Evolutionary conservation across 2,888 invertebrate species (phyloP).

Genomic region (Ophion obscuratus): DNA sequence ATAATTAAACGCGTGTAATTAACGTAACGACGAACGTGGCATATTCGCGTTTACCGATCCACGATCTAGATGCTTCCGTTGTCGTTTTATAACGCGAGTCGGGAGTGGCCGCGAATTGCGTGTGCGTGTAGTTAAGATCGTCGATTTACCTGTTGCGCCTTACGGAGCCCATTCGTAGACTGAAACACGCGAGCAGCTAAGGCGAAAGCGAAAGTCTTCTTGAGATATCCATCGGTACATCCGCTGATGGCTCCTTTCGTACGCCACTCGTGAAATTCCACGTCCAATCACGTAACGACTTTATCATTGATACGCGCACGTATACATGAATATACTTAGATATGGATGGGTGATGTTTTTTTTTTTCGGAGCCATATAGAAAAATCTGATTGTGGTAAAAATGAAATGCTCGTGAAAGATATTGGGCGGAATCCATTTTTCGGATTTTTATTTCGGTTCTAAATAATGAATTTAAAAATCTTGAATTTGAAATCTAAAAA

Average conservation of each 20-base stretch:
- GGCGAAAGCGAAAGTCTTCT: slow-evolving; percentile 81
- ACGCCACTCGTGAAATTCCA: slow-evolving; percentile 20
- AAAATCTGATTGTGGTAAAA: not conserved
- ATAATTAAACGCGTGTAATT: slow-evolving; percentile 43
- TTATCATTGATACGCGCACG: not conserved
- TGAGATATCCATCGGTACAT: slow-evolving; percentile 70
- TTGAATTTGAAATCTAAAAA: too few relatives aligned
- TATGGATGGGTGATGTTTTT: not conserved
- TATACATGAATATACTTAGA: not conserved
- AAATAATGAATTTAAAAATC: too few relatives aligned
- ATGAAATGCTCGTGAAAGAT: not conserved
- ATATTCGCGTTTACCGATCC: not conserved
- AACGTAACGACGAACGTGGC: slow-evolving; percentile 14
- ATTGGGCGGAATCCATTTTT: too few relatives aligned
- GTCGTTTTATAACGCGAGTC: not conserved
- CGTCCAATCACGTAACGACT: slow-evolving; percentile 45
- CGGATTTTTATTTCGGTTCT: too few relatives aligned
- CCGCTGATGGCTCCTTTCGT: slow-evolving; percentile 24
- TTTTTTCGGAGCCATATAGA: not conserved
- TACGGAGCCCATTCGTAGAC: not conserved
- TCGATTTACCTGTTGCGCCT: slow-evolving; percentile 46
- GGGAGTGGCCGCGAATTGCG: slow-evolving; percentile 14
- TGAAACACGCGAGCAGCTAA: slow-evolving; percentile 59
- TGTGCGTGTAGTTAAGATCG: slow-evolving; percentile 18
- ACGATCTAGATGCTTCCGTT: slow-evolving; percentile 7